Evolutionary conservation across 35 echinoderm and acorn worm genomes (phyloP).

Genomic region (Diadema setosum): DNA sequence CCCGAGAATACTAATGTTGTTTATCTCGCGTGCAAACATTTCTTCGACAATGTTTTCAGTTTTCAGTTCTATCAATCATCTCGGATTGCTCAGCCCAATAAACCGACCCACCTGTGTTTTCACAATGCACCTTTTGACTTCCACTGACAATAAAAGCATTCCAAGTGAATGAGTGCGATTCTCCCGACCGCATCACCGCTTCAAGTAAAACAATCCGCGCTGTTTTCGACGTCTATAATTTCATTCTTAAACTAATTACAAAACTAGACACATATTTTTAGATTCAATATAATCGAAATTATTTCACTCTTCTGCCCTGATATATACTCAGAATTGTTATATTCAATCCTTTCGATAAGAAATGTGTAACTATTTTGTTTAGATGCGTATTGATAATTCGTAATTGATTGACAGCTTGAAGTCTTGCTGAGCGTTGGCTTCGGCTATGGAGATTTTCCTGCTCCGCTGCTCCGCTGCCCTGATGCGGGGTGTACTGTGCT

Average conservation of each 20-base stretch:
- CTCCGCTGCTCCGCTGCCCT: background rate
- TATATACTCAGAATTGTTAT: background rate
- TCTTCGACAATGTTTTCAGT: no score
- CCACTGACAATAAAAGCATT: constrained; percentile 6
- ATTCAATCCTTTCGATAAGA: background rate
- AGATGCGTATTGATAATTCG: background rate
- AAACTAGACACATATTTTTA: background rate
- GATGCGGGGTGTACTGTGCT: background rate
- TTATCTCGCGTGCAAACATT: no score
- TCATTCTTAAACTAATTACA: background rate
- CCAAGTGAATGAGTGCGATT: background rate
- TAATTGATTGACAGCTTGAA: background rate
- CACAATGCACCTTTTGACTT: background rate
- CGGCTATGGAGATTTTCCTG: background rate
- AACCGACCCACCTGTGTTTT: background rate
- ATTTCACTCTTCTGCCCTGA: background rate
- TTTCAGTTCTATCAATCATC: no score
- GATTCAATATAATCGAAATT: background rate
- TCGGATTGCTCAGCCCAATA: no score
- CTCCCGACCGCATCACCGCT: background rate
- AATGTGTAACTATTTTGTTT: background rate
- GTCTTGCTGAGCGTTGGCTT: background rate
- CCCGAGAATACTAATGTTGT: no score
- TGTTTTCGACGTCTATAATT: no score
- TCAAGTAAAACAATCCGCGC: background rate